Evolutionary conservation across 2,113 vertebrate species (phyloP).

Genomic region (Dendropsophus ebraccatus): DNA sequence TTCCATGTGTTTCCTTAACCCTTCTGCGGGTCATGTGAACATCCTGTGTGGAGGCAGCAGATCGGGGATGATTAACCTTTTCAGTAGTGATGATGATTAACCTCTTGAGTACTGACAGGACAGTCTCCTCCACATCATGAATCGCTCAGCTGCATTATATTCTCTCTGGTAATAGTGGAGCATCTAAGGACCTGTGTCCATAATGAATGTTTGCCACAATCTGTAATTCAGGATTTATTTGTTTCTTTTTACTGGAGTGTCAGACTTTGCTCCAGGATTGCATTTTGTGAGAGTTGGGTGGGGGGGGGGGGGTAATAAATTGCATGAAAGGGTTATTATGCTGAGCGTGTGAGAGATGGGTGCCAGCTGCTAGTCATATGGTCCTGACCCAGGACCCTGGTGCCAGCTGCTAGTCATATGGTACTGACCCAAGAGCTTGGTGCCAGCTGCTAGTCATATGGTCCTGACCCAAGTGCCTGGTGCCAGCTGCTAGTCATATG

Average conservation of each 20-base stretch:
- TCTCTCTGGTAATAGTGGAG: background rate
- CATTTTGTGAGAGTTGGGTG: too few species aligned
- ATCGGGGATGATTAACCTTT: constrained; percentile 13
- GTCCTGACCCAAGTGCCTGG: background rate
- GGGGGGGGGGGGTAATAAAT: too few species aligned
- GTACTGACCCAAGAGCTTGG: background rate
- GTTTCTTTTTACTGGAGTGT: too few species aligned
- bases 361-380: background rate
- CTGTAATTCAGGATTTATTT: too few species aligned
- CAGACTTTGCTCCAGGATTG: too few species aligned
- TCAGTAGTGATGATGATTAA: constrained; percentile 9
- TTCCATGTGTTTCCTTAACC: constrained; percentile 41
- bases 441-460: background rate
- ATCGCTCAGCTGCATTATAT: background rate
- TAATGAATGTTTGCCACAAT: background rate
- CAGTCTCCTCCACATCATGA: background rate
- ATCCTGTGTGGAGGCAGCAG: constrained; percentile 40
- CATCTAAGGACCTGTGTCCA: background rate
- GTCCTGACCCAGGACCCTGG: background rate
- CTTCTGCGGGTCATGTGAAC: constrained; percentile 53
- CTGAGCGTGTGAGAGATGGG: background rate
- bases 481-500: background rate
- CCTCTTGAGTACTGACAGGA: background rate
- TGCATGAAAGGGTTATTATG: background rate
- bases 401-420: background rate